A percentile compares a stretch with the other conserved stretches of the same genome.
These are phyloP conservation scores for Ailuropoda melanoleuca DNA, from an alignment of 2,113 vertebrate species.

Conservation along the genomic window DNA sequence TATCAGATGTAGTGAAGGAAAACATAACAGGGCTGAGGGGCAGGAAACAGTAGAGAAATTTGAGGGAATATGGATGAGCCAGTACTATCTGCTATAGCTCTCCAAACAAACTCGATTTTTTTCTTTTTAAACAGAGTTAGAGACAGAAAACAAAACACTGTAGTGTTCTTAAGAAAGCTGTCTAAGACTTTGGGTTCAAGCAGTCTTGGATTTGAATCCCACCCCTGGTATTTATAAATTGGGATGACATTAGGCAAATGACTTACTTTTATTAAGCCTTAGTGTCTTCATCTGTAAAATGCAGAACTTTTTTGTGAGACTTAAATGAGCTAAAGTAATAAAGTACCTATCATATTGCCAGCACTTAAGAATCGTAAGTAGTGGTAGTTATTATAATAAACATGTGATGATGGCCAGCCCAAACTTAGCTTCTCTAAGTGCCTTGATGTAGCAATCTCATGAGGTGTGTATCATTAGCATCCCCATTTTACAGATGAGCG, in stretches of 20 bases:
- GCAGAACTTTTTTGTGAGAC: neutral
- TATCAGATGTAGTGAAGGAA: neutral
- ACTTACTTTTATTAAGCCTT: neutral
- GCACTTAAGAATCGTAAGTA: neutral
- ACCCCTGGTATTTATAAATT: neutral
- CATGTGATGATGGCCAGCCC: neutral
- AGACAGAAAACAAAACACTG: neutral
- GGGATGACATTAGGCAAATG: neutral
- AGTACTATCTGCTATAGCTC: neutral
- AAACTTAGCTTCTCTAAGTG: neutral
- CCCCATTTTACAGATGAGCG: neutral
- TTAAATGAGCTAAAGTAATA: constrained; percentile 7
- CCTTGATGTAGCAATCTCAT: neutral
- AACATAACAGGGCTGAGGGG: neutral
- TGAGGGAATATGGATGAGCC: neutral
- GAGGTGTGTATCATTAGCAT: neutral
- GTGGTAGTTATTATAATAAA: neutral
- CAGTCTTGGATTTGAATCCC: neutral
- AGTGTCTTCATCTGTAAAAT: neutral
- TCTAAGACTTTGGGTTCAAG: neutral
- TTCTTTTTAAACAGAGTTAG: neutral
- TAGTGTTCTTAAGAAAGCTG: neutral
- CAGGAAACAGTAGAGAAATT: neutral
- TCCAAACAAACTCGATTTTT: neutral
- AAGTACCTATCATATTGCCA: neutral